A percentile compares a stretch with the other conserved stretches of the same genome.
These are phyloP conservation scores for Pseudocheirus occidentalis DNA, from an alignment of 2,797 vertebrate genomes.

Conservation along the genomic window DNA sequence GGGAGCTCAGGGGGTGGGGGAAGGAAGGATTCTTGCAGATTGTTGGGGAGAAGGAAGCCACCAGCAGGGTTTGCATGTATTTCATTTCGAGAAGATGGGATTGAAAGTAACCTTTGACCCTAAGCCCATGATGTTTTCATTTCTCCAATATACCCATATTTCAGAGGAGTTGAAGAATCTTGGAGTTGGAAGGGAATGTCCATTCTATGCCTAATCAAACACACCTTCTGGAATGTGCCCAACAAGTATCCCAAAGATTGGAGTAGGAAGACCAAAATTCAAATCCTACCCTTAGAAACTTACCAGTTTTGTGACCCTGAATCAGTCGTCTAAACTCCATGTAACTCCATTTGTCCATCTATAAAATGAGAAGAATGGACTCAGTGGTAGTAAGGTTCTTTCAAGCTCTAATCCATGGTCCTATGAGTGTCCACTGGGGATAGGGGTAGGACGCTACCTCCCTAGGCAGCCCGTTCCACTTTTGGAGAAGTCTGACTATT, in stretches of 20 bases:
- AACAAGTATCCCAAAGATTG: not conserved
- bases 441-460: not conserved
- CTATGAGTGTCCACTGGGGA: not conserved
- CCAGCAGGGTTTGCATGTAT: slow-evolving; percentile 18
- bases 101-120: slow-evolving; percentile 5
- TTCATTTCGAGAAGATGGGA: slow-evolving; percentile 28
- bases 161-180: not conserved
- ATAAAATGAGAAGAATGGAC: not conserved
- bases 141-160: not conserved
- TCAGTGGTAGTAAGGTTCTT: fast-evolving
- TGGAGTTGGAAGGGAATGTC: not conserved
- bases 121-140: not conserved
- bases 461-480: not conserved
- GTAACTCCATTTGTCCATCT: not conserved
- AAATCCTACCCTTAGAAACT: not conserved
- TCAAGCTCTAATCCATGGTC: not conserved
- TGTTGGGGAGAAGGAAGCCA: slow-evolving; percentile 23
- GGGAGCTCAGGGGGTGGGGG: slow-evolving; percentile 17
- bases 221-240: not conserved
- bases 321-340: not conserved
- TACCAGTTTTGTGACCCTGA: not conserved
- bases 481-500: not conserved
- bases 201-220: not conserved
- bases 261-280: not conserved
- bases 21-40: slow-evolving; percentile 32